Conservation (phyloP, 1,140 invertebrate species). For the Thaumatotibia leucotreta region DNA sequence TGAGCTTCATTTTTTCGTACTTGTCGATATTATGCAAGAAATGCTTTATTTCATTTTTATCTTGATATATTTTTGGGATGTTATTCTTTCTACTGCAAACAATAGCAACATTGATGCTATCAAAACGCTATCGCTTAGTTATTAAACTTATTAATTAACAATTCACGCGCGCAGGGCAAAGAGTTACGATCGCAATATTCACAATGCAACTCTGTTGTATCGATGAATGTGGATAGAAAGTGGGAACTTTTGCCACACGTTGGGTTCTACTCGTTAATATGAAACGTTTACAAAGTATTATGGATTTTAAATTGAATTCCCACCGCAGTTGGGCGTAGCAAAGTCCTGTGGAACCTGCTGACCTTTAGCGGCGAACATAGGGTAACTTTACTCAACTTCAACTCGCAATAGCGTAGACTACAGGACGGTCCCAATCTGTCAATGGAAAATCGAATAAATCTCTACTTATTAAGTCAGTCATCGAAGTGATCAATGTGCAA, state of each 20-base stretch:
- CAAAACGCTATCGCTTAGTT: not conserved
- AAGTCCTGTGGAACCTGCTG: not conserved
- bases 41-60: too few species aligned
- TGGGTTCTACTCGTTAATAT: too few species aligned
- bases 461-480: too few species aligned
- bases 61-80: too few species aligned
- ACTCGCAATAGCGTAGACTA: not conserved
- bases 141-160: not conserved
- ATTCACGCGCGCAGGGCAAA: not conserved
- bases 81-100: not conserved
- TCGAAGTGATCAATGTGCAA: too few species aligned
- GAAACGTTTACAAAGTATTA: not conserved
- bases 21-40: too few species aligned
- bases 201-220: not conserved
- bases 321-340: not conserved
- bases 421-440: too few species aligned
- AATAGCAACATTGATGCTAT: not conserved
- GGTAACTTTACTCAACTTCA: not conserved
- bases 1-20: too few species aligned
- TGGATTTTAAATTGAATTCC: not conserved
- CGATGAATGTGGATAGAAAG: not conserved
- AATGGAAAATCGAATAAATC: too few species aligned
- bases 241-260: not conserved
- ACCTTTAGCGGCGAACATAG: not conserved
- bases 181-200: too few species aligned